Base-by-base conservation (phyloP, 2,888 invertebrate genomes). In the Erebia aethiops region DNA sequence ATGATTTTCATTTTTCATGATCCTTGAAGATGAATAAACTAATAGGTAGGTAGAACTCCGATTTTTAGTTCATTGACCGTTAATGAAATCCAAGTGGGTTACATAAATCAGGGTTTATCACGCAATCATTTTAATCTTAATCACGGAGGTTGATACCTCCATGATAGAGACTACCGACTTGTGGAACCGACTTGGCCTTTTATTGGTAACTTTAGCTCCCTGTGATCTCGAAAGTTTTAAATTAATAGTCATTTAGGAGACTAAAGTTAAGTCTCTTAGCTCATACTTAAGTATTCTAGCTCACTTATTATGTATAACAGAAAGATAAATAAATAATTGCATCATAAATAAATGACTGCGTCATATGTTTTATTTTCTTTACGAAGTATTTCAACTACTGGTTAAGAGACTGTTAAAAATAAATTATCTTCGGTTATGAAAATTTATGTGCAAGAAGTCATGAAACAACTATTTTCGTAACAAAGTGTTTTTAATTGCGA, bases 361-460 rank as follows among this genome's bases (percentile, higher is more conserved):
- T 18, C 43, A 46, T 3, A 1, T 46, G 14, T 54, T 68, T 61
- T 54, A 56, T 54, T 68, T 58, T 62, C 60, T 65, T 41, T 70
- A 69, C 26, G 16, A 14, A 56, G 52, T 13, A 65, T n/a, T 64
- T 64, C 58, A 69, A 14, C 51, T 46, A 49, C 64, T 41, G 26
- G 58, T 60, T 54, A 43, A 62, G 58, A 26, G 54, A 63, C 16
- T 13, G 52, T 41, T 67, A 11, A 49, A 62, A 51, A 52, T 41
- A 49, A 67, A 64, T 52, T 68, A 46, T 67, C 67, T 54, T 60
- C 49, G 74, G 85, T 86, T 77, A 87, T 85, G 78, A 88, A 87
- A 78, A 87, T 86, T 74, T 67, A 80, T 87, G 51, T 85, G 87
- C 76, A 77, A 89, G 54, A 87, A 75, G 63, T 75, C 74, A 74